Base-by-base conservation (phyloP, 2,113 vertebrate species). In the Benitochromis conjunctus region DNA sequence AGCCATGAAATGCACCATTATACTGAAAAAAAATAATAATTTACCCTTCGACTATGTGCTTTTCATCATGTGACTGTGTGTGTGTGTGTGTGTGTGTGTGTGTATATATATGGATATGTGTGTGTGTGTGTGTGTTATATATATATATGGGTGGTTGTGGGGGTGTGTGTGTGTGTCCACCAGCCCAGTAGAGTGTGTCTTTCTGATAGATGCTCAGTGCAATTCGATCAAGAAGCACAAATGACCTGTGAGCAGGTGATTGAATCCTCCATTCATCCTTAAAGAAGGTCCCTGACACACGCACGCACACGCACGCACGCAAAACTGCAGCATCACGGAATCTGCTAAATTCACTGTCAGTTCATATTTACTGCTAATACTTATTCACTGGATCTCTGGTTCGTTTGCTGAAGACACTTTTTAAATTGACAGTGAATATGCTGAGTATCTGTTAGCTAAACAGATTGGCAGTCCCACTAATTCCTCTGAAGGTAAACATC, bases 201-300 rank as follows among this genome's bases (percentile, higher is more conserved):
- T 77, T 71, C 66, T 80, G 16, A 71, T 77, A 58, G 88, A 90
- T 85, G 86, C 46, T 82, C 74, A 81, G 64, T 79, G 43, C 34
- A 86, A 91, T 86, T 91, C 81, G 16, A 92, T 94, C 87, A 91
- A 92, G 82, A 81, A 86, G 84, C 84, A 90, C 79, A 88, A 93
- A 93, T 92, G 83, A 91, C 89, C 78, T 80, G 38, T 85, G 82
- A 86, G 84, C 55, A 74, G 87, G 57, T 91, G 90, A 92, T 82
- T 89, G 89, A 90, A 90, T 86, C 88, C 81, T 87, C 88, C 41
- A 91, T 74, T 85, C 66, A 19, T 64, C 81, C 87, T 86, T 79
- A 81, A 85, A 89, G 85, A 57, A 74, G 81, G 85, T 53, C 69
- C 55, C 53, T 69, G 55, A 79, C 80, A 69, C 69, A 18, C 18